Conservation (phyloP, 2,113 vertebrate species). For the Microtus richardsoni region DNA sequence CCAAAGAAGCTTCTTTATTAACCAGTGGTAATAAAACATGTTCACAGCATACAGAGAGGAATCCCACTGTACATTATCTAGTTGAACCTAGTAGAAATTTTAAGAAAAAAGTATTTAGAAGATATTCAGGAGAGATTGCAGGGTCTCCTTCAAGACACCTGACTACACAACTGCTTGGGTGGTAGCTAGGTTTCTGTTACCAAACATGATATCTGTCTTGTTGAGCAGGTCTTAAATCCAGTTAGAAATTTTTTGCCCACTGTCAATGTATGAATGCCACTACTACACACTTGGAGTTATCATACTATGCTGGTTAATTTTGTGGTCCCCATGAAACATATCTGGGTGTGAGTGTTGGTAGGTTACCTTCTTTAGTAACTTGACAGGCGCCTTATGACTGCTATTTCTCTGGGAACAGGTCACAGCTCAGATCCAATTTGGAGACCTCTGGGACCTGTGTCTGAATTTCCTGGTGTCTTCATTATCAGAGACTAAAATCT, state of each 20-base stretch:
- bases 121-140: neutral
- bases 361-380: neutral
- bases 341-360: neutral
- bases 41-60: no score
- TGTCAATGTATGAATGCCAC: neutral
- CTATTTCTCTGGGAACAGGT: neutral
- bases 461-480: neutral
- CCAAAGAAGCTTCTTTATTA: no score
- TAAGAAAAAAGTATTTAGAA: neutral
- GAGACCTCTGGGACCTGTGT: neutral
- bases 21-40: no score
- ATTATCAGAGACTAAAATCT: no score
- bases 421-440: neutral
- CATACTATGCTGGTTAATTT: neutral
- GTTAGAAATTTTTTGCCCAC: neutral
- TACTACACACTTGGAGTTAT: neutral
- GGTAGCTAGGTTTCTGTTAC: neutral
- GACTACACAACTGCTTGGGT: neutral
- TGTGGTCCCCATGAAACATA: neutral
- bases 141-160: neutral
- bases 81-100: neutral
- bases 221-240: neutral
- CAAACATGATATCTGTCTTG: neutral
- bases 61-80: neutral
- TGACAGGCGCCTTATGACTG: neutral